Conservation (phyloP, 2,888 invertebrate genomes). For the Acrocyrtus sp. region DNA sequence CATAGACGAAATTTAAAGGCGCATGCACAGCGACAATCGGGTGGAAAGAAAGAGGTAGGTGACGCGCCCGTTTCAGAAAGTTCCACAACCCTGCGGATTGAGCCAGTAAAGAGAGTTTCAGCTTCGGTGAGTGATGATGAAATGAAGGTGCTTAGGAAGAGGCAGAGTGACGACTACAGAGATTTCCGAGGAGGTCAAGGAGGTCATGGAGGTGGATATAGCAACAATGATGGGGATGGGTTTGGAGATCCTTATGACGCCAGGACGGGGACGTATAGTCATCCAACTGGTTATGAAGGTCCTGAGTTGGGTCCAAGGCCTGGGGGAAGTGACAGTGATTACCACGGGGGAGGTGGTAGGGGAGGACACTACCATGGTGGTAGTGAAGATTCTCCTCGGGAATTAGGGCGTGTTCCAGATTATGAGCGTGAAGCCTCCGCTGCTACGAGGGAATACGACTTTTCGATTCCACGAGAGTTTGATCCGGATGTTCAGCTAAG, state of each 20-base stretch:
- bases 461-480: constrained; percentile 60
- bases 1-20: constrained; percentile 37
- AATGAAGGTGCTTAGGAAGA: constrained; percentile 52
- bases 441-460: constrained; percentile 52
- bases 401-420: constrained; percentile 51
- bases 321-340: constrained; percentile 14
- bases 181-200: constrained; percentile 32
- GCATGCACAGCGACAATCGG: constrained; percentile 19
- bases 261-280: constrained; percentile 19
- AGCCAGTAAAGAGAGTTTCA: not conserved
- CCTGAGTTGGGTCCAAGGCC: constrained; percentile 21
- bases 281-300: constrained; percentile 41
- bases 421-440: constrained; percentile 50
- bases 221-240: constrained; percentile 22
- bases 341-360: constrained; percentile 10
- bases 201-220: not conserved
- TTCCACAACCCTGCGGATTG: constrained; percentile 27
- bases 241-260: constrained; percentile 30
- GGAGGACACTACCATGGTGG: constrained; percentile 23
- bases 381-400: constrained; percentile 15
- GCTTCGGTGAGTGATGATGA: constrained; percentile 44
- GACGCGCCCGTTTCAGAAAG: constrained; percentile 15
- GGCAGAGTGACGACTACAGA: constrained; percentile 64
- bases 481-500: constrained; percentile 59
- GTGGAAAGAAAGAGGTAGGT: not conserved